Percentiles rank a stretch among this genome's conserved stretches.
phyloP scores from a whole-genome alignment of 2,113 vertebrate species.

The Notothenia coriiceps region DNA sequence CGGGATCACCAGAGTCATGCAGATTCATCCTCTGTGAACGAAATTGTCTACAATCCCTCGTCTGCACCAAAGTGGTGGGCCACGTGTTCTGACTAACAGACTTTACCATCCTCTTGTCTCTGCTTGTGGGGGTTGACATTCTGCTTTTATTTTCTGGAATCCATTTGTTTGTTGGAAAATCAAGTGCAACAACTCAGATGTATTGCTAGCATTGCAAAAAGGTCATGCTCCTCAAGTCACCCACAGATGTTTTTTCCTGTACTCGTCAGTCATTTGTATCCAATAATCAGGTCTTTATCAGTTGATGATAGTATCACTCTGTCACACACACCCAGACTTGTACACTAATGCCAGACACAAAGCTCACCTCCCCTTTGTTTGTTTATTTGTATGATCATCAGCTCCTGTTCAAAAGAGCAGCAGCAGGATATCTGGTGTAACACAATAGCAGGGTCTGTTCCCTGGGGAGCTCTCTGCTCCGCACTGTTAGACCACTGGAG shows the following conservation, averaged over 20 bases:
- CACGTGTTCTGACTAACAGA: not conserved
- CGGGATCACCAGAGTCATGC: not conserved
- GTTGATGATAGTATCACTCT: conserved; percentile 17
- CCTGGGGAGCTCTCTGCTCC: conserved; percentile 49
- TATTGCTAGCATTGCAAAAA: not conserved
- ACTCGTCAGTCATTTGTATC: not conserved
- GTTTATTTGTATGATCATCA: conserved; percentile 79
- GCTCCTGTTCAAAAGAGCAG: conserved; percentile 70
- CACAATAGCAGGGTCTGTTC: conserved; percentile 74
- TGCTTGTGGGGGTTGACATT: not conserved
- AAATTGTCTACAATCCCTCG: not conserved
- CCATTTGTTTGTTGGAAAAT: conserved; percentile 13
- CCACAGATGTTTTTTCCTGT: not conserved
- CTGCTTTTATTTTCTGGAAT: not conserved
- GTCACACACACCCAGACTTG: conserved; percentile 36
- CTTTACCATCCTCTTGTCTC: not conserved
- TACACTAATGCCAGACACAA: conserved; percentile 38
- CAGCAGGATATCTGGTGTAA: conserved; percentile 82
- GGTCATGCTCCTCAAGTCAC: not conserved
- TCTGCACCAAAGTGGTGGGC: not conserved
- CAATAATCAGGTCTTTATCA: conserved; percentile 9
- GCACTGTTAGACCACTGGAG: conserved; percentile 41
- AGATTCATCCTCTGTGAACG: not conserved
- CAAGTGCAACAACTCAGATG: not conserved
- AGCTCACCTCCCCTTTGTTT: conserved; percentile 71